Evolutionary conservation across 1,140 invertebrate species (phyloP).

Genomic region (Branchinecta lindahli): DNA sequence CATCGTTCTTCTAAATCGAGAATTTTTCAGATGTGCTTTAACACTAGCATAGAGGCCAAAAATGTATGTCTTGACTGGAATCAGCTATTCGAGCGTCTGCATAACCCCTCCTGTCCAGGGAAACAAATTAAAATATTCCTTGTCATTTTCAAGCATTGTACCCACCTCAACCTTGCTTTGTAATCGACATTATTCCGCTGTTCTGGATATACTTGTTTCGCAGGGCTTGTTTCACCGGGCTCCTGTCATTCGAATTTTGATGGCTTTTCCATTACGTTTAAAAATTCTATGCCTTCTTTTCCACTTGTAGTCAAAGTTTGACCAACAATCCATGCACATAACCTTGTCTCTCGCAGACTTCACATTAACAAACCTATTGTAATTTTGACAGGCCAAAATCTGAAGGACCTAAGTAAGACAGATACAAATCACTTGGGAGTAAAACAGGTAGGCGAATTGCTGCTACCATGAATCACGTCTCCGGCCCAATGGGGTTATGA

Average conservation of each 20-base stretch:
- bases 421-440: no score
- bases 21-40: no score
- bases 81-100: background rate
- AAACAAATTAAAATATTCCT: background rate
- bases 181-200: background rate
- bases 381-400: no score
- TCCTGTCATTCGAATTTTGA: constrained; percentile 1
- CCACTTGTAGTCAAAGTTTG: constrained; percentile 8
- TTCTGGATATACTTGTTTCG: constrained; percentile 4
- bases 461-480: no score
- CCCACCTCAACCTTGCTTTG: constrained; percentile 1
- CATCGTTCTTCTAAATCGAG: no score
- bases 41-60: background rate
- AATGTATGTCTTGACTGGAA: background rate
- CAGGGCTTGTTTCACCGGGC: background rate
- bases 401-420: no score
- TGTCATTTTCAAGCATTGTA: constrained; percentile 3
- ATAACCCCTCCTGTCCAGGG: background rate
- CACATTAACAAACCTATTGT: no score
- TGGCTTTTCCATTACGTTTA: constrained; percentile 5
- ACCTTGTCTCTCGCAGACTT: constrained; percentile 2
- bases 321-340: constrained; percentile 8
- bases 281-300: constrained; percentile 6
- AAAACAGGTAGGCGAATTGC: no score
- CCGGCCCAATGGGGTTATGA: no score